Conservation (phyloP, 2,113 vertebrate species). For the Myrmecobius fasciatus region DNA sequence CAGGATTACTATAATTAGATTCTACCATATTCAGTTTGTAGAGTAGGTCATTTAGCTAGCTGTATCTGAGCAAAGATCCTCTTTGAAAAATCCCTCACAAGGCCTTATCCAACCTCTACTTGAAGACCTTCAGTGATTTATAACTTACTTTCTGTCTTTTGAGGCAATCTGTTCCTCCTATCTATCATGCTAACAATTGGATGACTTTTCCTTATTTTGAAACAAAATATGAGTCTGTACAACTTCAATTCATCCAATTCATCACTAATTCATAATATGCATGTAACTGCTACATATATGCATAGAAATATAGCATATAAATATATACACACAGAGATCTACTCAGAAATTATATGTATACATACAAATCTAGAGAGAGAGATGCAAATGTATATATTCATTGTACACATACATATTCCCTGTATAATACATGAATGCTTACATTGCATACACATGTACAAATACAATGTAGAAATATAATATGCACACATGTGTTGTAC, state of each 20-base stretch:
- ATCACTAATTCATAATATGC: neutral
- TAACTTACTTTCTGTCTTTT: neutral
- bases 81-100: neutral
- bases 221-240: neutral
- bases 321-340: neutral
- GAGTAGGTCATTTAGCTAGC: neutral
- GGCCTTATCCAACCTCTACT: neutral
- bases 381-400: too few species aligned
- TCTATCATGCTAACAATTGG: neutral
- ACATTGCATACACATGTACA: too few species aligned
- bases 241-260: too few species aligned
- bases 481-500: too few species aligned
- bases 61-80: neutral
- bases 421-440: too few species aligned
- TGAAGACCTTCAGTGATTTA: neutral
- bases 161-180: neutral
- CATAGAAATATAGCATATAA: neutral
- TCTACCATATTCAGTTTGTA: neutral
- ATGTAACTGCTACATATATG: too few species aligned
- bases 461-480: too few species aligned
- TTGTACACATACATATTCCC: too few species aligned
- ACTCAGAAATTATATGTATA: neutral
- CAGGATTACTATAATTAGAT: neutral
- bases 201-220: neutral
- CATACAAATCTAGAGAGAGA: too few species aligned